These are phyloP conservation scores for Caretta caretta DNA, from an alignment of 2,113 vertebrate genomes.

Conservation along the genomic window DNA sequence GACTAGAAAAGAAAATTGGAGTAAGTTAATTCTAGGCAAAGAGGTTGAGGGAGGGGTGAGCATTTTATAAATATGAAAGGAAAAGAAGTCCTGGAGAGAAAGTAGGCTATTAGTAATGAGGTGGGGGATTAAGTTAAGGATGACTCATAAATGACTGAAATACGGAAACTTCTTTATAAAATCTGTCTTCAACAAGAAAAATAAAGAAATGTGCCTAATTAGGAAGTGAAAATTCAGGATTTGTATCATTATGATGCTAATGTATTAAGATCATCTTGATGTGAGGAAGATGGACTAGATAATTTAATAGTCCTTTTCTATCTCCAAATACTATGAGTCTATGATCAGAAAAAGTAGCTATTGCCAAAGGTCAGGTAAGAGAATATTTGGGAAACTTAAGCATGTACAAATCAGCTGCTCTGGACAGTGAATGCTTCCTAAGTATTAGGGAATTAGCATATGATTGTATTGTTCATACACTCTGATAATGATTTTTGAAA, in stretches of 20 bases:
- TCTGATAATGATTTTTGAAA: not conserved
- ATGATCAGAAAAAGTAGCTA: not conserved
- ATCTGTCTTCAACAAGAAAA: not conserved
- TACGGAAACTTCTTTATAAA: not conserved
- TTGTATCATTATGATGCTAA: not conserved
- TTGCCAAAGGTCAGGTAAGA: not conserved
- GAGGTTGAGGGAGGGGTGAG: not conserved
- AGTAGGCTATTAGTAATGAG: not conserved
- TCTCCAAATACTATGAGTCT: not conserved
- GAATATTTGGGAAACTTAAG: not conserved
- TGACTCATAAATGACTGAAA: not conserved
- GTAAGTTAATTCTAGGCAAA: not conserved
- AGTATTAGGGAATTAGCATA: not conserved
- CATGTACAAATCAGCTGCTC: not conserved
- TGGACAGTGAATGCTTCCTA: not conserved
- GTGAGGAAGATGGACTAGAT: not conserved
- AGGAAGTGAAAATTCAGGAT: not conserved
- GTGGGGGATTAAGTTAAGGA: not conserved
- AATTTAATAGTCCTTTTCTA: not conserved
- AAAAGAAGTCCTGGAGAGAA: not conserved
- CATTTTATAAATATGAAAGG: not conserved
- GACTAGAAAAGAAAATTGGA: not conserved
- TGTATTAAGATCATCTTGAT: not conserved
- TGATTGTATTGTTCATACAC: not conserved
- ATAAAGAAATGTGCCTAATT: not conserved